These are phyloP conservation scores for Macrosiphum euphorbiae DNA, from an alignment of 2,888 invertebrate genomes.

Conservation along the genomic window DNA sequence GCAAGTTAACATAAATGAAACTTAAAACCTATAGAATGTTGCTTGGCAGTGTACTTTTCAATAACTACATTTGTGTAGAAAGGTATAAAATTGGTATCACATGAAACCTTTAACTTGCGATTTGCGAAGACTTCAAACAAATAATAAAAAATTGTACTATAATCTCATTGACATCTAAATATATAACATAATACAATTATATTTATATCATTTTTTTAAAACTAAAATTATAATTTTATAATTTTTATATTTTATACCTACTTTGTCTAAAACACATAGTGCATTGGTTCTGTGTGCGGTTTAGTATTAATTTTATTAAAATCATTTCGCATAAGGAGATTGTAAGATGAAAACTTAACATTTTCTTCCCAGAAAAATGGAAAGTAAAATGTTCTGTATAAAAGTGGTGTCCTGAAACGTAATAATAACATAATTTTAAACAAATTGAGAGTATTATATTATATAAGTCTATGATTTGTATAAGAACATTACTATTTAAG, in stretches of 20 bases:
- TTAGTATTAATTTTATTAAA: slow-evolving; percentile 30
- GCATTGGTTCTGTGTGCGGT: neutral
- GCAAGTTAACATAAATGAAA: neutral
- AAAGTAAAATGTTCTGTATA: slow-evolving; percentile 89
- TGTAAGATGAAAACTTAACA: slow-evolving; percentile 80
- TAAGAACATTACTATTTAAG: neutral
- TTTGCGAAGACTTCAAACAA: neutral
- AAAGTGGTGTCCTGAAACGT: slow-evolving; percentile 75
- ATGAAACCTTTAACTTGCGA: neutral
- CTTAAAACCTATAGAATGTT: neutral
- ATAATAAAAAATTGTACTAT: neutral
- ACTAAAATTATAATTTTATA: neutral
- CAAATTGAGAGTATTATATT: neutral
- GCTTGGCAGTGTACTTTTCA: slow-evolving; percentile 14
- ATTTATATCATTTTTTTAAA: neutral
- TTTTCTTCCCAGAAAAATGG: slow-evolving; percentile 81
- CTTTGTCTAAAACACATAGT: slow-evolving; percentile 39
- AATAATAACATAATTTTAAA: slow-evolving; percentile 50
- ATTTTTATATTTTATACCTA: neutral
- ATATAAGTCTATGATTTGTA: neutral
- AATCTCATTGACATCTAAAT: slow-evolving; percentile 7
- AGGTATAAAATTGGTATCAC: neutral
- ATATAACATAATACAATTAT: neutral
- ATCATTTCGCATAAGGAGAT: slow-evolving; percentile 74
- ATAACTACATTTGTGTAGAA: neutral